Conservation (phyloP, 64 coral and sea anemone species). For the Stylophora pistillata region DNA sequence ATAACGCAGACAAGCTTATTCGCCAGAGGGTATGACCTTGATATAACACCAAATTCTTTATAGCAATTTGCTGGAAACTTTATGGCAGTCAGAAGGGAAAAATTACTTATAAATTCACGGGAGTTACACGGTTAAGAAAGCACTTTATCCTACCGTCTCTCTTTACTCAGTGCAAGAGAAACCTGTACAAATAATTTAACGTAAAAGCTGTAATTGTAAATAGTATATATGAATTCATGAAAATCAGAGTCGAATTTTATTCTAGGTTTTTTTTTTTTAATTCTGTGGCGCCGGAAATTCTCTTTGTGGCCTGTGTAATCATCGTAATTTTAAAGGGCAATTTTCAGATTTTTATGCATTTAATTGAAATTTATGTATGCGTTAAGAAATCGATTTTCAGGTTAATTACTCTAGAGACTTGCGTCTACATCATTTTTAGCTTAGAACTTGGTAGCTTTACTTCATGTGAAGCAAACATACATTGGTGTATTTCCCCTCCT, state of each 20-base stretch:
- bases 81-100: too few species aligned
- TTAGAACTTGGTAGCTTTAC: not conserved
- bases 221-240: not conserved
- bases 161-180: not conserved
- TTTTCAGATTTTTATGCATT: too few species aligned
- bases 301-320: not conserved
- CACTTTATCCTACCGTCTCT: not conserved
- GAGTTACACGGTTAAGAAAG: not conserved
- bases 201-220: not conserved
- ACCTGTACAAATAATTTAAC: not conserved
- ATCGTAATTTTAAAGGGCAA: too few species aligned
- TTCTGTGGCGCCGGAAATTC: too few species aligned
- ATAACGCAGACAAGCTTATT: too few species aligned
- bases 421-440: not conserved
- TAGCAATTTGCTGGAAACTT: too few species aligned
- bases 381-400: not conserved
- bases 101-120: too few species aligned
- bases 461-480: too few species aligned
- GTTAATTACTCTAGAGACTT: not conserved
- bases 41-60: too few species aligned
- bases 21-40: too few species aligned
- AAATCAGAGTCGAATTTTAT: not conserved
- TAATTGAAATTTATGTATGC: not conserved
- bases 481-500: too few species aligned
- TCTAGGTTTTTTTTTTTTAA: too few species aligned